Evolutionary conservation across 35 echinoderm and acorn worm species (phyloP), one percentile per base, ranked within the genome.

Genomic region (Chiridota heheva): DNA sequence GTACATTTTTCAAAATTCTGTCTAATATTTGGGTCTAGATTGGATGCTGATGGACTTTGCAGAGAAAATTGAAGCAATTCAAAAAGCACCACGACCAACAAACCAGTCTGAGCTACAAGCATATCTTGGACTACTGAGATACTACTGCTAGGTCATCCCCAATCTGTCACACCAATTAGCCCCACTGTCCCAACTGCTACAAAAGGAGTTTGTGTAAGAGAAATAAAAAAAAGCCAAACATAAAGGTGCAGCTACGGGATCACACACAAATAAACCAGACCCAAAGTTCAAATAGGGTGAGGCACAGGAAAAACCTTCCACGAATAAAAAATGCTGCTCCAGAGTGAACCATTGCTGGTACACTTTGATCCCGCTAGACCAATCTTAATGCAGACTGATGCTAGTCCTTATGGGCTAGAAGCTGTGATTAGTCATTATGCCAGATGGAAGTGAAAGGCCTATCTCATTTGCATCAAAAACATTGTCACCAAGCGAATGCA

Each of bases 391-490:
- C 51, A 81, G 34, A 67, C 56, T 27, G 83, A 92, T 69, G 77
- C 83, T 1, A 82, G 67, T 40, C 77, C 76, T 7, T 92, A 92
- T 76, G 84, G 90, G 20, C 70, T 87, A 67, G 74, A 67, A 25
- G 76, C 77, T 40, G 77, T 87, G 7, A 63, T 92, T 36, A 82
- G 76, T 36, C 83, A 87, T 66, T 12, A 45, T 42, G 25, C 32
- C 42, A 55, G 69, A 92, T 36, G 49, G 59, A 18, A 56, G 30
- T 29, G 90, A 92, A 7, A 46, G 76, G 24, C 75, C 89, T 0
- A 82, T 92, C 0, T 63, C 89, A 6, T 86, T 63, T 36, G 89
- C 82, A 10, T 92, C 89, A n/a, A 40, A 77, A 12, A 73, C 75
- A 27, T 43, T 86, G 5, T 45, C 48, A 5, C 28, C 58, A 24